Conservation (phyloP, 2,113 vertebrate species). For the Colossoma macropomum region DNA sequence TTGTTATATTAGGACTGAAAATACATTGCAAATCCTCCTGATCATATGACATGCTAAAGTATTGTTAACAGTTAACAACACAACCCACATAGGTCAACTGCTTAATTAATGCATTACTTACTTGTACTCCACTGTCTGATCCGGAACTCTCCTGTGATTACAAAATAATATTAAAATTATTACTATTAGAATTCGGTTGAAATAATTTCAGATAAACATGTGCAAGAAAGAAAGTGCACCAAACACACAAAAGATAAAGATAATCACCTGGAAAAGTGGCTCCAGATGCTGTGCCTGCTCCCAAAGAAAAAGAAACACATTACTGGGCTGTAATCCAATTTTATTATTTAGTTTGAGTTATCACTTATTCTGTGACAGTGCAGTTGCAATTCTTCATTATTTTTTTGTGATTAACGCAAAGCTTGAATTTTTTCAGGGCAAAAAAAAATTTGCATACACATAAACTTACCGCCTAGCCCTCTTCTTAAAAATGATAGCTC, state of each 20-base stretch:
- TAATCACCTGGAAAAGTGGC: constrained; percentile 42
- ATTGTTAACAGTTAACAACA: neutral
- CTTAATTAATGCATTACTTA: neutral
- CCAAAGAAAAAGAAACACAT: neutral
- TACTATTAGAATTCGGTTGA: neutral
- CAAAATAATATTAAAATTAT: neutral
- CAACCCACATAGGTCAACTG: neutral
- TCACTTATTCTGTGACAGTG: too few relatives aligned
- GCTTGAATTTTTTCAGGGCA: constrained; percentile 54
- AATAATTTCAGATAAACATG: neutral
- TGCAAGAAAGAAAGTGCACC: neutral
- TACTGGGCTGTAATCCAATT: neutral
- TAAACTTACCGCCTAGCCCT: constrained; percentile 42
- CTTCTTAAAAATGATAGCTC: constrained; percentile 52
- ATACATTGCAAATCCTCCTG: too few relatives aligned
- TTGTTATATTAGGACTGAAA: too few relatives aligned
- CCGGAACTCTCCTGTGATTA: constrained; percentile 30
- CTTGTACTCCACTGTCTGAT: constrained; percentile 27
- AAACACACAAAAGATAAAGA: neutral
- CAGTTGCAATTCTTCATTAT: neutral
- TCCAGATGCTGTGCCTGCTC: constrained; percentile 34
- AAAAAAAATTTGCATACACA: neutral
- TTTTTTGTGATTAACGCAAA: neutral
- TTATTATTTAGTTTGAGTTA: neutral
- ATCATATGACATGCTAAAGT: too few relatives aligned